Percentiles rank a stretch among this genome's conserved stretches.
Conservation (phyloP, 2,888 invertebrate genomes). For the Yponomeuta cagnagella region DNA sequence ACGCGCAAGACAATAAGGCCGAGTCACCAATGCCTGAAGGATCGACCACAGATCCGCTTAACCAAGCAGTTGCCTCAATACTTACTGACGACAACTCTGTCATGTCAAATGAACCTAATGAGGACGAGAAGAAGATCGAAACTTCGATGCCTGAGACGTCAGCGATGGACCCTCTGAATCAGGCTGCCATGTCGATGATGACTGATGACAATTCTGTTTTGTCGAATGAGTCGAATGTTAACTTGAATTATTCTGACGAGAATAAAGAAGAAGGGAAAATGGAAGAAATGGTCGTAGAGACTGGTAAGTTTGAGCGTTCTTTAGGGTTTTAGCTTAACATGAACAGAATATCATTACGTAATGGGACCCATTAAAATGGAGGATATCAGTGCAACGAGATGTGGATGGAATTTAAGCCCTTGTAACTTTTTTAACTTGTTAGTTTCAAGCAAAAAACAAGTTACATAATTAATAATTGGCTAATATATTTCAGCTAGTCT, state of each 20-base stretch:
- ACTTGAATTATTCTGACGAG: conserved; percentile 50
- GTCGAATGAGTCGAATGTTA: conserved; percentile 42
- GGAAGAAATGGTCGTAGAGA: conserved; percentile 12
- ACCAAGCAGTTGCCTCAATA: conserved; percentile 50
- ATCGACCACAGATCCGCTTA: conserved; percentile 18
- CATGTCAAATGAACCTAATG: conserved; percentile 39
- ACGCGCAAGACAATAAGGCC: background rate
- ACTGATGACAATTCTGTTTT: conserved; percentile 57
- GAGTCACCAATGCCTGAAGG: background rate
- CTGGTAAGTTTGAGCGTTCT: background rate
- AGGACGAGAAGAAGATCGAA: conserved; percentile 17
- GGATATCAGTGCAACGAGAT: too few relatives aligned
- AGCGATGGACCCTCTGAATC: conserved; percentile 26
- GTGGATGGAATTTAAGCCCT: too few relatives aligned
- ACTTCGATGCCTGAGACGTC: background rate
- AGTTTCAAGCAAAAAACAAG: too few relatives aligned
- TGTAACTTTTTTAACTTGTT: too few relatives aligned
- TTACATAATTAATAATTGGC: too few relatives aligned
- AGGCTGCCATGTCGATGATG: conserved; percentile 48
- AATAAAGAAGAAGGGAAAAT: conserved; percentile 22
- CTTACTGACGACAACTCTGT: conserved; percentile 61
- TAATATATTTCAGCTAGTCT: background rate
- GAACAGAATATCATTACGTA: too few relatives aligned
- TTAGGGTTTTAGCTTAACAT: too few relatives aligned
- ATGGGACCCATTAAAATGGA: too few relatives aligned